Evolutionary conservation across 2,888 invertebrate genomes (phyloP).

Genomic region (Meteorus cinctellus): DNA sequence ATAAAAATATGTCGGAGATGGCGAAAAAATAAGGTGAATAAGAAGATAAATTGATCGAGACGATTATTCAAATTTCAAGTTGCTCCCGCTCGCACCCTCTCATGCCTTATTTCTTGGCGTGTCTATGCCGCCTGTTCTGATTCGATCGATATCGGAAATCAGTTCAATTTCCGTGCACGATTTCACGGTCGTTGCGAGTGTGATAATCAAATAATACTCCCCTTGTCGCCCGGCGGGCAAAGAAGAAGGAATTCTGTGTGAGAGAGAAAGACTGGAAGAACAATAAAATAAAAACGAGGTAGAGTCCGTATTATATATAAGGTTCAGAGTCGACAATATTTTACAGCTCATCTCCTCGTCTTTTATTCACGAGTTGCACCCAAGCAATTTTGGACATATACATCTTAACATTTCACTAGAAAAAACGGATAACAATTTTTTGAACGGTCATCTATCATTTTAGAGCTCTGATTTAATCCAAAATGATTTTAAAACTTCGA

Average conservation of each 20-base stretch:
- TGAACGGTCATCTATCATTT: not conserved
- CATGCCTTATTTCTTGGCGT: not conserved
- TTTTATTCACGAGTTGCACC: slow-evolving; percentile 35
- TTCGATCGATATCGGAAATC: slow-evolving; percentile 42
- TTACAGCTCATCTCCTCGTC: slow-evolving; percentile 36
- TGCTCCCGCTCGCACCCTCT: not conserved
- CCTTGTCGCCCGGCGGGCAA: not conserved
- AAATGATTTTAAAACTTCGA: too few species aligned
- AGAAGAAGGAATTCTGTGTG: slow-evolving; percentile 2
- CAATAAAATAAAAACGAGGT: slow-evolving; percentile 17
- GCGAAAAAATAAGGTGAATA: slow-evolving; percentile 14
- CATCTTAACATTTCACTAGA: not conserved
- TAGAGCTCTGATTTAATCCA: too few species aligned
- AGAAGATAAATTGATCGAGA: slow-evolving; percentile 19
- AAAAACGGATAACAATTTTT: not conserved
- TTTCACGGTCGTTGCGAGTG: slow-evolving; percentile 42
- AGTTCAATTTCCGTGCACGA: slow-evolving; percentile 39
- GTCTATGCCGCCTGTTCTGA: slow-evolving; percentile 10
- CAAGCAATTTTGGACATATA: slow-evolving; percentile 21
- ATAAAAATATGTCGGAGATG: too few species aligned
- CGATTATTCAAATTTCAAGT: slow-evolving; percentile 37
- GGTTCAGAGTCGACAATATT: slow-evolving; percentile 16
- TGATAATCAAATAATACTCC: slow-evolving; percentile 38
- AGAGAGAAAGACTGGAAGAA: slow-evolving; percentile 5
- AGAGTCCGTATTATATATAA: slow-evolving; percentile 6